phyloP scores from a whole-genome alignment of 2,797 vertebrate species.

The Eutrigla gurnardus region DNA sequence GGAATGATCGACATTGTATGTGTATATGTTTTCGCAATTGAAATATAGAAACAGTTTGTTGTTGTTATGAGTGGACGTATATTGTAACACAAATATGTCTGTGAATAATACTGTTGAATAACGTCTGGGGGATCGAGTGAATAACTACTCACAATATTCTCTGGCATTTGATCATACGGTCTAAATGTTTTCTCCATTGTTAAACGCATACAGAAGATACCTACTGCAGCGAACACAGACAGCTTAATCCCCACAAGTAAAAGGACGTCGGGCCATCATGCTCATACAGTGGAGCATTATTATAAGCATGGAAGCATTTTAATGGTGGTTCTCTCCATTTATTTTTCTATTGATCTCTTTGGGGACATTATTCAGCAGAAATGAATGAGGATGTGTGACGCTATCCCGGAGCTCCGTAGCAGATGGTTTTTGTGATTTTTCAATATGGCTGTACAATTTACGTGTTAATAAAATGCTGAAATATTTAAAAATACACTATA shows the following conservation, averaged over 20 bases:
- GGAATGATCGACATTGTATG: too few relatives aligned
- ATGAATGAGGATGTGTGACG: conserved; percentile 26
- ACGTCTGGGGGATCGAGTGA: not conserved
- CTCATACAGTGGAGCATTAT: conserved; percentile 17
- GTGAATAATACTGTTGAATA: not conserved
- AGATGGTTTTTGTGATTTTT: conserved; percentile 31
- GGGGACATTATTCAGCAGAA: conserved; percentile 48
- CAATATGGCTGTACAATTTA: not conserved
- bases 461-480: not conserved
- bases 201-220: not conserved
- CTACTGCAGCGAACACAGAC: not conserved
- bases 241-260: conserved; percentile 7
- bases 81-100: not conserved
- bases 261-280: conserved; percentile 10
- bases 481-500: not conserved
- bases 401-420: conserved; percentile 19
- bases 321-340: conserved; percentile 53
- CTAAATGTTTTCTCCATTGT: not conserved
- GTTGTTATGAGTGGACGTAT: too few relatives aligned
- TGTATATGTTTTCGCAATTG: too few relatives aligned
- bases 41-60: too few relatives aligned
- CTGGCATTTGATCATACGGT: not conserved
- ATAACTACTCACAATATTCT: not conserved
- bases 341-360: conserved; percentile 49
- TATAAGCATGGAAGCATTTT: conserved; percentile 52